Evolutionary conservation across 2,113 vertebrate genomes (phyloP).

Genomic region (Pangasianodon hypophthalmus): DNA sequence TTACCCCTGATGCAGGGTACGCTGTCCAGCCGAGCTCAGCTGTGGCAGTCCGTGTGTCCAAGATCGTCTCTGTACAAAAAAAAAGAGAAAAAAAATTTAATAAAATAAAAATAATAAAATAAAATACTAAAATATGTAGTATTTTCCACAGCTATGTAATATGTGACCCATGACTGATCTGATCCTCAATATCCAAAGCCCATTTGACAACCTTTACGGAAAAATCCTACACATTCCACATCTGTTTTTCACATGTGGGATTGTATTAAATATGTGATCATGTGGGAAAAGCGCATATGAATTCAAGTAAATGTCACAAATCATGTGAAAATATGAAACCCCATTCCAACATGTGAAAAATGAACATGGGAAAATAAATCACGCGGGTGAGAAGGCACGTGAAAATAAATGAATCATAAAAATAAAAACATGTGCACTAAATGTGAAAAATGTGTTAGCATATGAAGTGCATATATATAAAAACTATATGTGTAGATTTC

Average conservation of each 20-base stretch:
- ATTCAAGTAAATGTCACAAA: background rate
- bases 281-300: background rate
- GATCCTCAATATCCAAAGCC: background rate
- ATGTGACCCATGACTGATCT: background rate
- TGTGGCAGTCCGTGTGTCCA: constrained; percentile 97
- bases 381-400: too few relatives aligned
- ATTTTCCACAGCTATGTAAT: background rate
- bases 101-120: too few relatives aligned
- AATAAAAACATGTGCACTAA: background rate
- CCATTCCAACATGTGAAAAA: background rate
- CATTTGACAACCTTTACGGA: background rate
- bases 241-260: background rate
- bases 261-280: background rate
- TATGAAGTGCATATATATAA: background rate
- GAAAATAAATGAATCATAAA: background rate
- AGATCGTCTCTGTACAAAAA: constrained; percentile 85
- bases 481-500: background rate
- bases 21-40: constrained; percentile 98
- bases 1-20: constrained; percentile 95
- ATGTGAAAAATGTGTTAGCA: background rate
- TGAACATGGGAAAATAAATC: background rate
- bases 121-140: background rate
- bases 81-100: constrained; percentile 20
- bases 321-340: background rate
- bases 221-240: background rate